Conservation (phyloP, 2,113 vertebrate genomes). For the rabbit (Oryctolagus cuniculus) region DNA sequence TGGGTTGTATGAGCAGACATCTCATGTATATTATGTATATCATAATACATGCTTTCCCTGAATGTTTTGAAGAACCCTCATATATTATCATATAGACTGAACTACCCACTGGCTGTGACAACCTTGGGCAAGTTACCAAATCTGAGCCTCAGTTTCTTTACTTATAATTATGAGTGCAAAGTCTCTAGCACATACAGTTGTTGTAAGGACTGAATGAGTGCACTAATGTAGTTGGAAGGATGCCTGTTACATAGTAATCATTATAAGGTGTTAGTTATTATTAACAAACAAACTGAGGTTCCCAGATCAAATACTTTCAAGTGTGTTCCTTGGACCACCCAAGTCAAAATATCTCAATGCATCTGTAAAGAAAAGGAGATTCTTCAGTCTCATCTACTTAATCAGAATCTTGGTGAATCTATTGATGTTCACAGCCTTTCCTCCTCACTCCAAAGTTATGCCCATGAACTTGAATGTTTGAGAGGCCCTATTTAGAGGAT, state of each 20-base stretch:
- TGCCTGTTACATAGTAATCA: not conserved
- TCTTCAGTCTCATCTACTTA: not conserved
- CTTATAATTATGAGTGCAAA: not conserved
- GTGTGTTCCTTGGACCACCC: not conserved
- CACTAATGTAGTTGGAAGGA: not conserved
- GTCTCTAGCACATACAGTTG: not conserved
- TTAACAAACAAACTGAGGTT: not conserved
- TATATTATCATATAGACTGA: not conserved
- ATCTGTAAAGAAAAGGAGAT: not conserved
- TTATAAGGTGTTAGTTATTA: not conserved
- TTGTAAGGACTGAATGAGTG: not conserved
- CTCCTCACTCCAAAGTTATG: not conserved
- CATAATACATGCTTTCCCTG: too few relatives aligned
- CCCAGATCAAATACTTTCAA: not conserved
- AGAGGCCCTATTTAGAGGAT: not conserved
- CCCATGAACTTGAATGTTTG: not conserved
- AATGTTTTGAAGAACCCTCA: too few relatives aligned
- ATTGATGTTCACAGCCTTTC: conserved; percentile 8
- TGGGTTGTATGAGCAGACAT: too few relatives aligned
- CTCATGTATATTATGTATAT: too few relatives aligned
- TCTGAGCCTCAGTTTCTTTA: conserved; percentile 21
- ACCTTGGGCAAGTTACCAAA: not conserved
- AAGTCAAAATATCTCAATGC: not conserved
- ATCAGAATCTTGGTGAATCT: not conserved
- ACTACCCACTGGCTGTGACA: not conserved